phyloP scores from a whole-genome alignment of 2,888 invertebrate species.

The Autographa pulchrina region DNA sequence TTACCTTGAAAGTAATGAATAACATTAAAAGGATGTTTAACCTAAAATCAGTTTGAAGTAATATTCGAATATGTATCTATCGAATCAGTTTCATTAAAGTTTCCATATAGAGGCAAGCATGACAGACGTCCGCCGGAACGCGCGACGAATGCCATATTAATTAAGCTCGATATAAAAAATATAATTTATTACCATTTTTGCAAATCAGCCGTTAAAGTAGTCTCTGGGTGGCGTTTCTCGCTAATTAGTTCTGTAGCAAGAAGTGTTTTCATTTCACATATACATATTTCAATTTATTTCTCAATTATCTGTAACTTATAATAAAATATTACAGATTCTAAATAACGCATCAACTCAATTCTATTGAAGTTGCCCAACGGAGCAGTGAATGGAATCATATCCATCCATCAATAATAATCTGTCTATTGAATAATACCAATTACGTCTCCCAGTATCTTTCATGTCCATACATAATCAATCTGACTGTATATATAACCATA shows the following conservation, averaged over 20 bases:
- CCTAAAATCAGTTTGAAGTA: constrained; percentile 8
- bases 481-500: constrained; percentile 31
- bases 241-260: constrained; percentile 16
- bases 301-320: neutral
- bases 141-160: constrained; percentile 32
- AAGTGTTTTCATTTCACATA: neutral
- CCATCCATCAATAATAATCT: constrained; percentile 48
- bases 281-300: constrained; percentile 13
- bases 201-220: constrained; percentile 9
- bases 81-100: constrained; percentile 43
- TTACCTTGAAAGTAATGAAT: constrained; percentile 20
- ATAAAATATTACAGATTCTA: neutral
- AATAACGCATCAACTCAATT: neutral
- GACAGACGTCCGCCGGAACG: constrained; percentile 18
- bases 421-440: constrained; percentile 36
- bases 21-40: constrained; percentile 16
- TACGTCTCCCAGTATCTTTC: constrained; percentile 43
- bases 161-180: constrained; percentile 25
- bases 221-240: constrained; percentile 19
- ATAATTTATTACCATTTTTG: constrained; percentile 19
- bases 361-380: constrained; percentile 24
- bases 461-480: constrained; percentile 54
- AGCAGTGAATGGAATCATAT: constrained; percentile 22
- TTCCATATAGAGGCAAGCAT: constrained; percentile 36
- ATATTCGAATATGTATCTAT: constrained; percentile 28